Evolutionary conservation across 2,797 vertebrate genomes (phyloP), one percentile per base, ranked within the genome.

Genomic region (Takifugu ocellatus): DNA sequence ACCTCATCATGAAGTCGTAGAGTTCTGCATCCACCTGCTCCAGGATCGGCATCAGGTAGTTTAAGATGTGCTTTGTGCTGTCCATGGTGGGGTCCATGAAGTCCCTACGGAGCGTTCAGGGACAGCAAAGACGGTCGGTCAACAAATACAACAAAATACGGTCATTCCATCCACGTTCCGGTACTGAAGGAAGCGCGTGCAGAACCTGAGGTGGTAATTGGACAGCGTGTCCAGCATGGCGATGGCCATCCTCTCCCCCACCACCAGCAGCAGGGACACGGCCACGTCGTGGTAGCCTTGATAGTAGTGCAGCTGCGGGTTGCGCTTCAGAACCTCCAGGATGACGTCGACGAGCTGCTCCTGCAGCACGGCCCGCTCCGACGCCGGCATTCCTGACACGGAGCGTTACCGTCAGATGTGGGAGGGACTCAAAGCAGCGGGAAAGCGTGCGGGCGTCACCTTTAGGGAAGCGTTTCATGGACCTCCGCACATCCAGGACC

Each of bases 11-110:
- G 74, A 94, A 94, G 73, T 87, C 76, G 7, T 93, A 89, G 0
- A 94, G 84, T 5, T 86, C 89, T 26, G 55, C 49, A 63, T 93
- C 90, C 6, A 93, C 91, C 50, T 87, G 87, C 51, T 92, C 88
- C 72, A 94, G 76, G 53, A 94, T 86, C 3, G 93, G 93, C 92
- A 94, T 92, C 76, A 94, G 80, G 67, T 93, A 93, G 77, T 93
- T 93, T 54, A 94, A 83, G 61, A 94, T 92, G 72, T 93, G 92
- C 63, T 93, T 93, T 7, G 93, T 94, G 68, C 89, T 90, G 83
- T 94, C 92, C 93, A 94, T 93, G 26, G 93, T 94, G 14, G 90
- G 91, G 74, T 94, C 93, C 93, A 94, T 94, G 69, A 94, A 94
- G 75, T 94, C 93, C 82, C 93, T 94, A 57, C 14, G 58, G 16